A percentile compares a stretch with the other conserved stretches of the same genome.
These are phyloP conservation scores for Acleris emargana DNA, from an alignment of 2,888 invertebrate species.

Conservation along the genomic window DNA sequence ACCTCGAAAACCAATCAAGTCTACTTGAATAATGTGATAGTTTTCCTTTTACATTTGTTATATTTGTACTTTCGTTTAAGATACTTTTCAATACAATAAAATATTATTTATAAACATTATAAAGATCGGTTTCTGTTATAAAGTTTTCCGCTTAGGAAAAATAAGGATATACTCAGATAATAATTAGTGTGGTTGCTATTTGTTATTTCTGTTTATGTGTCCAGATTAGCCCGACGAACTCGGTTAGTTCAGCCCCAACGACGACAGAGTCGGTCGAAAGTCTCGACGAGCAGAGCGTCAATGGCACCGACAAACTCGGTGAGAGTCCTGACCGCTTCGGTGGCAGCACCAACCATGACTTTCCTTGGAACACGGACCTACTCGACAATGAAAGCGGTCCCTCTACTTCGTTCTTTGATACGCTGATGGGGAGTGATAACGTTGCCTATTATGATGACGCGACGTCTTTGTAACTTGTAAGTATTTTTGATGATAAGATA, in stretches of 20 bases:
- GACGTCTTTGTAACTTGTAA: not conserved
- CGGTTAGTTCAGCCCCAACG: conserved; percentile 16
- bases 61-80: too few relatives aligned
- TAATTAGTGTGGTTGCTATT: not conserved
- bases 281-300: not conserved
- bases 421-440: not conserved
- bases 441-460: not conserved
- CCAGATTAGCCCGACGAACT: conserved; percentile 38
- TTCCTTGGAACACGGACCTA: not conserved
- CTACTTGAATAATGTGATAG: too few relatives aligned
- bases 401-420: conserved; percentile 3
- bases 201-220: conserved; percentile 16
- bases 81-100: too few relatives aligned
- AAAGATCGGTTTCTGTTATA: too few relatives aligned
- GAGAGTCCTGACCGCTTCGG: not conserved
- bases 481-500: not conserved
- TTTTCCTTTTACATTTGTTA: too few relatives aligned
- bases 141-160: too few relatives aligned
- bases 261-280: conserved; percentile 15
- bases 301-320: not conserved
- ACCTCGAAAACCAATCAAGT: too few relatives aligned
- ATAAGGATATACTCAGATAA: too few relatives aligned
- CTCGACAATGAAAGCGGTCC: not conserved
- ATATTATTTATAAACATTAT: too few relatives aligned
- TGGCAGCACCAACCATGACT: not conserved